These are phyloP conservation scores for Drosophila biarmipes DNA, from an alignment of 1,140 invertebrate species.

Conservation along the genomic window DNA sequence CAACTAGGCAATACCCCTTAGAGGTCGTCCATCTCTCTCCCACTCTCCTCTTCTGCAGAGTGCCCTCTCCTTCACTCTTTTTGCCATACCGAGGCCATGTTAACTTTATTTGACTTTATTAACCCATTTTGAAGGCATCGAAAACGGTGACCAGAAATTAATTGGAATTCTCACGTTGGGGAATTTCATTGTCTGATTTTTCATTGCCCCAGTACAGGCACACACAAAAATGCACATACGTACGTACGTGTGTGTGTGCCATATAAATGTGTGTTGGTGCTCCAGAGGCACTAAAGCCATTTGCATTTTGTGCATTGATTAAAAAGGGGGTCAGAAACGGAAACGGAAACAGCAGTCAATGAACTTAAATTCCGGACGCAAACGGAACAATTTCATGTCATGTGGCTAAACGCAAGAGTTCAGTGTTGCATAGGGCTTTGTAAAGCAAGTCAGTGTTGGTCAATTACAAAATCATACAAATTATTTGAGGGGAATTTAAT, in stretches of 20 bases:
- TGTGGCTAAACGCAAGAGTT: background rate
- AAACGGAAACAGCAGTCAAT: conserved; percentile 11
- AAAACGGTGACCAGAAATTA: conserved; percentile 76
- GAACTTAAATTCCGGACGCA: conserved; percentile 17
- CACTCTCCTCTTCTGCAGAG: background rate
- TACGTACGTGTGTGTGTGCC: background rate
- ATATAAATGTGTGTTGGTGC: conserved; percentile 4
- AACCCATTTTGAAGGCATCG: conserved; percentile 74
- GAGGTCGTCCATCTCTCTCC: conserved; percentile 7
- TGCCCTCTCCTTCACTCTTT: background rate
- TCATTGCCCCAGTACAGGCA: conserved; percentile 25
- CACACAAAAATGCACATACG: background rate
- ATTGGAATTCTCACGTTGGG: conserved; percentile 74
- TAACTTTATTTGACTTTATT: conserved; percentile 76
- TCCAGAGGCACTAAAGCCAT: conserved; percentile 51
- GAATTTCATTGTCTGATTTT: conserved; percentile 59
- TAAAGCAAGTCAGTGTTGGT: background rate
- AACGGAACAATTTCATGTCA: conserved; percentile 6
- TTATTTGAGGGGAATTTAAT: background rate
- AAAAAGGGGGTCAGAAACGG: conserved; percentile 33
- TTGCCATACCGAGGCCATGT: conserved; percentile 24
- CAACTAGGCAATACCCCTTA: conserved; percentile 50
- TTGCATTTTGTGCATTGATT: conserved; percentile 66
- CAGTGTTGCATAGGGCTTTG: background rate
- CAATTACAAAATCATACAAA: background rate